These are phyloP conservation scores for Indicator maculatus DNA, from an alignment of 2,113 vertebrate species.

Conservation along the genomic window DNA sequence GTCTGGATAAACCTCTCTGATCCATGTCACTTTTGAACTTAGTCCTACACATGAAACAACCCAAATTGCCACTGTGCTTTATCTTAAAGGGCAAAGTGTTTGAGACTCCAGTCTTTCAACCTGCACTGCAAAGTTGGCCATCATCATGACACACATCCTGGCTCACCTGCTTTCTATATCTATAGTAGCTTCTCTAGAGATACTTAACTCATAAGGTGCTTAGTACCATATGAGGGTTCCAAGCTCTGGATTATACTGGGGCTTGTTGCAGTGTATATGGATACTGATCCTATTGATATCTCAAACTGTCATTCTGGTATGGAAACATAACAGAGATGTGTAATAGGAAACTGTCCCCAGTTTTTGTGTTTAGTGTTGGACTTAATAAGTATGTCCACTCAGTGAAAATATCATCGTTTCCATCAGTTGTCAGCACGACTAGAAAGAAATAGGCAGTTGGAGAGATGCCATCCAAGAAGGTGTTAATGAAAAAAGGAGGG, in stretches of 20 bases:
- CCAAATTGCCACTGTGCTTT: neutral
- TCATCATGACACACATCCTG: too few species aligned
- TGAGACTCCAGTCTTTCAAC: neutral
- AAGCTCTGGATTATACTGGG: neutral
- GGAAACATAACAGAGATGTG: neutral
- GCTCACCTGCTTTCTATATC: neutral
- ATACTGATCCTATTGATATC: neutral
- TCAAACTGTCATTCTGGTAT: neutral
- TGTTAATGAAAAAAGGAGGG: neutral
- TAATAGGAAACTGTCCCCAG: neutral
- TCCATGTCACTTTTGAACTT: neutral
- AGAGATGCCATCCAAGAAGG: neutral
- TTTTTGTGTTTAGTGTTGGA: constrained; percentile 11
- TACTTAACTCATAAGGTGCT: neutral
- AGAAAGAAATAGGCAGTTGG: neutral
- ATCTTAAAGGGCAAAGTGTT: neutral
- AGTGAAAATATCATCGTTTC: neutral
- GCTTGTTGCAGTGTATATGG: neutral
- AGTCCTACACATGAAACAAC: neutral
- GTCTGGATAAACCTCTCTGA: neutral
- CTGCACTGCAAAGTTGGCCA: neutral
- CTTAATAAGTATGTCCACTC: neutral
- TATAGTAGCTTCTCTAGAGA: neutral
- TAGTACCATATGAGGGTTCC: neutral
- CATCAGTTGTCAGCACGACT: neutral